Percentiles rank a stretch among this genome's conserved stretches.
Conservation (phyloP, 2,113 vertebrate genomes). For the Amblyopsis rosae region DNA sequence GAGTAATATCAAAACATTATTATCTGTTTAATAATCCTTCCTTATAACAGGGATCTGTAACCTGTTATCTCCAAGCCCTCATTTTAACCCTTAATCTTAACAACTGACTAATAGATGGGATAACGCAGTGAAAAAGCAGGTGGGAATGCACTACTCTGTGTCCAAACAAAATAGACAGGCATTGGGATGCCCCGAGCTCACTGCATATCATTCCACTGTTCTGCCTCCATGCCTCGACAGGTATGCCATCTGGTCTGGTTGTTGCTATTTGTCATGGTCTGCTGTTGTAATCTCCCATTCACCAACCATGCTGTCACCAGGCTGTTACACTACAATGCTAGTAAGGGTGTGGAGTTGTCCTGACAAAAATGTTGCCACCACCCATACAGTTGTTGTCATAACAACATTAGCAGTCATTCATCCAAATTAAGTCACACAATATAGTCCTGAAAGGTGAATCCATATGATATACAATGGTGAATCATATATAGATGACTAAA, state of each 20-base stretch:
- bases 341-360: slow-evolving; percentile 53
- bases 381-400: slow-evolving; percentile 51
- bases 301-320: slow-evolving; percentile 36
- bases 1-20: background rate
- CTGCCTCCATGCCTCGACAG: slow-evolving; percentile 47
- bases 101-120: no score
- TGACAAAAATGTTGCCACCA: slow-evolving; percentile 56
- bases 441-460: background rate
- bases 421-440: background rate
- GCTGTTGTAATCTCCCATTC: slow-evolving; percentile 16
- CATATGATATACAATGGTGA: background rate
- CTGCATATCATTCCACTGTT: slow-evolving; percentile 23
- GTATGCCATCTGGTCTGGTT: slow-evolving; percentile 71
- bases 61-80: no score
- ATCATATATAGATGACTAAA: background rate
- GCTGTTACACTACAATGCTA: slow-evolving; percentile 39
- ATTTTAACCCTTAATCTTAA: no score
- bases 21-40: background rate
- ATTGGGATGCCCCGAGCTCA: slow-evolving; percentile 6
- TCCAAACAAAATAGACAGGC: slow-evolving; percentile 28
- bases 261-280: slow-evolving; percentile 17
- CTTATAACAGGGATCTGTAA: no score
- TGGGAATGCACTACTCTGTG: background rate
- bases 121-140: background rate
- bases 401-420: slow-evolving; percentile 16